phyloP scores from a whole-genome alignment of 2,888 invertebrate species.

The Hymenopus coronatus region DNA sequence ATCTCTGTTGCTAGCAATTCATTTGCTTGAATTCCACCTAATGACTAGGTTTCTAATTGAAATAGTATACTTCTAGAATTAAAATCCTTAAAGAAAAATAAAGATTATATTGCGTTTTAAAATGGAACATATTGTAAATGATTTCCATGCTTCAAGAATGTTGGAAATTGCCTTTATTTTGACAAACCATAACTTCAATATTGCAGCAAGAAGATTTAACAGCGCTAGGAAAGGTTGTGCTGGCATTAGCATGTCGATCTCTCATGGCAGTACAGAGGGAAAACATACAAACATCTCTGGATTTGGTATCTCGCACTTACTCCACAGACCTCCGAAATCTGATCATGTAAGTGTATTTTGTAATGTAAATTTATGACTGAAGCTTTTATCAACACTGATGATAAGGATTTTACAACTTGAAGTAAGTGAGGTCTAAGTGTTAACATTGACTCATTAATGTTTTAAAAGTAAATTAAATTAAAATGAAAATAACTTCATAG shows the following conservation, averaged over 20 bases:
- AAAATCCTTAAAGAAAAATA: background rate
- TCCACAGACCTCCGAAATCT: slow-evolving; percentile 92
- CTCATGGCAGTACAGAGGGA: slow-evolving; percentile 83
- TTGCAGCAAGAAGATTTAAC: slow-evolving; percentile 86
- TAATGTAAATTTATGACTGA: too few relatives aligned
- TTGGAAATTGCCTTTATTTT: background rate
- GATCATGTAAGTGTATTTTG: slow-evolving; percentile 67
- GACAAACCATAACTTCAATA: slow-evolving; percentile 11
- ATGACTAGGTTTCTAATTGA: too few relatives aligned
- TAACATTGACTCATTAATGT: too few relatives aligned
- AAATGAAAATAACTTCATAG: too few relatives aligned
- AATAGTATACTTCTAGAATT: too few relatives aligned
- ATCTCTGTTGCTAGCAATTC: too few relatives aligned
- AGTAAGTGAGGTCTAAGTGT: too few relatives aligned
- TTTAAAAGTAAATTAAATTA: too few relatives aligned
- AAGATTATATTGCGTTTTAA: background rate
- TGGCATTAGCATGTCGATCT: slow-evolving; percentile 91
- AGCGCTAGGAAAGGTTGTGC: slow-evolving; percentile 83
- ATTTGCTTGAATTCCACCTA: too few relatives aligned
- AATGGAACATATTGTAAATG: too few relatives aligned
- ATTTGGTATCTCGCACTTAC: slow-evolving; percentile 85
- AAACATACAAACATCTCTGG: slow-evolving; percentile 83
- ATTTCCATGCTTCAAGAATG: background rate
- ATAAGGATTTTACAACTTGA: too few relatives aligned
- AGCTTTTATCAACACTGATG: too few relatives aligned